Percentiles rank a stretch among this genome's conserved stretches.
These are phyloP conservation scores for Bombycilla garrulus DNA, from an alignment of 2,113 vertebrate species.

Conservation along the genomic window DNA sequence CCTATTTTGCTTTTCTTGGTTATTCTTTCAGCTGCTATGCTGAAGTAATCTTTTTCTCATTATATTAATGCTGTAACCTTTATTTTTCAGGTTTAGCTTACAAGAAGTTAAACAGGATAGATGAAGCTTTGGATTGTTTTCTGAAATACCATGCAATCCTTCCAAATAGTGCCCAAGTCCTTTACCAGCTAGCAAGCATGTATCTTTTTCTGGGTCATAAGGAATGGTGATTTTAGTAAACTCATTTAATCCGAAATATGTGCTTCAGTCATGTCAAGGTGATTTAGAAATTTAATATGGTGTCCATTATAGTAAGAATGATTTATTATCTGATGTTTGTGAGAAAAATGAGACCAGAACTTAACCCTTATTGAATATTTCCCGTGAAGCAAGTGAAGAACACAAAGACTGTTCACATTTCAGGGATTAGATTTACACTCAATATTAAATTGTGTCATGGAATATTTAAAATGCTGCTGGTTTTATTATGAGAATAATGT, in stretches of 20 bases:
- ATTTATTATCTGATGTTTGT: neutral
- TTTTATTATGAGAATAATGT: neutral
- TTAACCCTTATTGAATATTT: neutral
- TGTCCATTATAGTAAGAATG: neutral
- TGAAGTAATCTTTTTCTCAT: neutral
- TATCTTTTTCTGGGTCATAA: slow-evolving; percentile 78
- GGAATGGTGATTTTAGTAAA: neutral
- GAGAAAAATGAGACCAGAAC: neutral
- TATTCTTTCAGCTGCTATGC: neutral
- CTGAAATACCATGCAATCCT: slow-evolving; percentile 94
- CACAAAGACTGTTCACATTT: neutral
- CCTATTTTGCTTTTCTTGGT: neutral
- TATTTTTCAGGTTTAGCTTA: slow-evolving; percentile 83
- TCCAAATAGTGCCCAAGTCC: slow-evolving; percentile 88
- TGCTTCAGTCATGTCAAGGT: neutral
- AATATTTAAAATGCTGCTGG: neutral
- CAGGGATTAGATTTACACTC: neutral
- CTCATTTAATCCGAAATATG: neutral
- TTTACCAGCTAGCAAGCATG: slow-evolving; percentile 90
- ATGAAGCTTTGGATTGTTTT: slow-evolving; percentile 93
- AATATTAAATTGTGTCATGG: neutral
- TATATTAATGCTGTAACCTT: neutral
- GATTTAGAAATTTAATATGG: neutral
- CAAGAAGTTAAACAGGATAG: slow-evolving; percentile 85
- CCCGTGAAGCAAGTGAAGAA: neutral